These are phyloP conservation scores for Aplochiton taeniatus DNA, from an alignment of 2,797 vertebrate genomes.

Conservation along the genomic window DNA sequence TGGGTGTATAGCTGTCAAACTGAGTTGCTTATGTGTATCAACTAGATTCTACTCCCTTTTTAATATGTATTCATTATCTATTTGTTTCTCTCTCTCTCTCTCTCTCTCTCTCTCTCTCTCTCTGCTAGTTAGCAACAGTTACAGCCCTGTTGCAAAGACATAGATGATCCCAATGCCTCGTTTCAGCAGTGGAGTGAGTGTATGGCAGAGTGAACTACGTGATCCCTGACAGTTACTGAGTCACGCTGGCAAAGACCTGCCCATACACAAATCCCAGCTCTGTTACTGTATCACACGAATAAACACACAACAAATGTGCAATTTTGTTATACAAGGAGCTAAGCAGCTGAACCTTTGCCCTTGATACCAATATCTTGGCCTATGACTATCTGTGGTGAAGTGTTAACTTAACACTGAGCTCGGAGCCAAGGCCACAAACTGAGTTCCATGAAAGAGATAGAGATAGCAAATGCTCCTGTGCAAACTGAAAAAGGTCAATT, in stretches of 20 bases:
- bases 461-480: neutral
- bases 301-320: neutral
- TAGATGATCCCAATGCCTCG: constrained; percentile 21
- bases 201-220: constrained; percentile 13
- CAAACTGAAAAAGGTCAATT: neutral
- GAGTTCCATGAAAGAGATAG: constrained; percentile 26
- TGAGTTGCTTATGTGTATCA: too few relatives aligned
- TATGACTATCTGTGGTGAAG: constrained; percentile 17
- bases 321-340: neutral
- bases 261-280: neutral
- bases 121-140: constrained; percentile 1
- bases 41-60: too few relatives aligned
- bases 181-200: constrained; percentile 22
- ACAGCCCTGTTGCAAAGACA: neutral
- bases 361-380: constrained; percentile 32
- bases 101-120: neutral
- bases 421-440: neutral
- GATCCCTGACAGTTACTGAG: constrained; percentile 18
- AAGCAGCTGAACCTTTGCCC: constrained; percentile 15
- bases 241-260: neutral
- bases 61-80: neutral
- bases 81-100: neutral
- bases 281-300: neutral
- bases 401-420: constrained; percentile 1
- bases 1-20: too few relatives aligned